These are phyloP conservation scores for Drosophila neonasuta DNA, from an alignment of 2,888 invertebrate species.

Conservation along the genomic window DNA sequence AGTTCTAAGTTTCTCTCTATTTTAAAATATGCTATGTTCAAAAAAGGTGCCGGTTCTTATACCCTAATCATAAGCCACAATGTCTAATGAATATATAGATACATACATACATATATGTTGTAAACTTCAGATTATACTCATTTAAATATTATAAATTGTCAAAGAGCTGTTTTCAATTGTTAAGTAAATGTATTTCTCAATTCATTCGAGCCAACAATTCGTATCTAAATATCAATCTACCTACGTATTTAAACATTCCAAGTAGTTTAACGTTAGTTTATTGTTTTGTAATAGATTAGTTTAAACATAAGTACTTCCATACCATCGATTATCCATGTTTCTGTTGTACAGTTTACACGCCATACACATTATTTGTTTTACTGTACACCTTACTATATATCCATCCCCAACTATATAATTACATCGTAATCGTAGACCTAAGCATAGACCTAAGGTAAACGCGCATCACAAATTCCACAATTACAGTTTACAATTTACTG, in stretches of 20 bases:
- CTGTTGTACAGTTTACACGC: slow-evolving; percentile 62
- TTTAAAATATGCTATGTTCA: slow-evolving; percentile 33
- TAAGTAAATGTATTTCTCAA: slow-evolving; percentile 12
- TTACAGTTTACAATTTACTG: slow-evolving; percentile 30
- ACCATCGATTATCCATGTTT: slow-evolving; percentile 35
- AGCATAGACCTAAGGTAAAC: slow-evolving; percentile 64
- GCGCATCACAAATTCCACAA: slow-evolving; percentile 33
- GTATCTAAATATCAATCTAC: slow-evolving; percentile 2
- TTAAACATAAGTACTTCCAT: slow-evolving; percentile 38
- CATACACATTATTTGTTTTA: slow-evolving; percentile 48
- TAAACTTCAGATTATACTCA: slow-evolving; percentile 40
- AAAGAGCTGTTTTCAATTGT: background rate
- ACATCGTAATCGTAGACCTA: slow-evolving; percentile 64
- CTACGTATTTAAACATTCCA: slow-evolving; percentile 34
- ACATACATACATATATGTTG: slow-evolving; percentile 12
- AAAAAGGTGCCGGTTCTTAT: slow-evolving; percentile 29
- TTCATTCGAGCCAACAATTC: background rate
- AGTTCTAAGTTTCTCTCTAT: slow-evolving; percentile 22
- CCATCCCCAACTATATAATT: slow-evolving; percentile 36
- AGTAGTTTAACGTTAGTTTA: slow-evolving; percentile 27
- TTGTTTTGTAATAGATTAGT: slow-evolving; percentile 12
- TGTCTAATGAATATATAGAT: slow-evolving; percentile 7
- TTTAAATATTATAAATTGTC: slow-evolving; percentile 19
- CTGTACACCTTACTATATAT: slow-evolving; percentile 12
- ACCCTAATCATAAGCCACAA: slow-evolving; percentile 37